Evolutionary conservation across 1,140 invertebrate genomes (phyloP).

Genomic region (Halyomorpha halys): DNA sequence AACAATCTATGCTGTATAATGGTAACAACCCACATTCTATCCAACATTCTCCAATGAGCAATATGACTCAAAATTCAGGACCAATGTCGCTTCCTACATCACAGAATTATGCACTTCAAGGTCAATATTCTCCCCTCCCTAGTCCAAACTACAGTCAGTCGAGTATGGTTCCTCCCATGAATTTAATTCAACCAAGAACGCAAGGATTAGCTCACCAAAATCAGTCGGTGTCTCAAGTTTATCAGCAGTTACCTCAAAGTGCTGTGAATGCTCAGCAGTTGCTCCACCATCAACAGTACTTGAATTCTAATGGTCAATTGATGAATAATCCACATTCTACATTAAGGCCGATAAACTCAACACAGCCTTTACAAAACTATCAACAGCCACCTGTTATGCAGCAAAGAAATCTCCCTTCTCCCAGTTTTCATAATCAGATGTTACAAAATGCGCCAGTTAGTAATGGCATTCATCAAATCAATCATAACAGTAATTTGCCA

Average conservation of each 20-base stretch:
- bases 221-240: background rate
- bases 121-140: background rate
- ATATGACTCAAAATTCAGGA: background rate
- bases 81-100: constrained; percentile 9
- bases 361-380: background rate
- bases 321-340: background rate
- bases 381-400: constrained; percentile 6
- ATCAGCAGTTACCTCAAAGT: constrained; percentile 4
- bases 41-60: background rate
- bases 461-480: background rate
- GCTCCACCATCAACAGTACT: background rate
- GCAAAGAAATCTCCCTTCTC: constrained; percentile 9
- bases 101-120: background rate
- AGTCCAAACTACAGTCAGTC: constrained; percentile 7
- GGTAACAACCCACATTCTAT: background rate
- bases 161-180: background rate
- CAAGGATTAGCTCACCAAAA: background rate
- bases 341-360: background rate
- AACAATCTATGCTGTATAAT: background rate
- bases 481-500: background rate
- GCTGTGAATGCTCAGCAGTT: background rate
- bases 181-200: background rate
- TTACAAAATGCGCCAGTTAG: background rate
- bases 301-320: constrained; percentile 4
- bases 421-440: constrained; percentile 2